phyloP scores from a whole-genome alignment of 2,888 invertebrate species.

The Leptinotarsa juncta region DNA sequence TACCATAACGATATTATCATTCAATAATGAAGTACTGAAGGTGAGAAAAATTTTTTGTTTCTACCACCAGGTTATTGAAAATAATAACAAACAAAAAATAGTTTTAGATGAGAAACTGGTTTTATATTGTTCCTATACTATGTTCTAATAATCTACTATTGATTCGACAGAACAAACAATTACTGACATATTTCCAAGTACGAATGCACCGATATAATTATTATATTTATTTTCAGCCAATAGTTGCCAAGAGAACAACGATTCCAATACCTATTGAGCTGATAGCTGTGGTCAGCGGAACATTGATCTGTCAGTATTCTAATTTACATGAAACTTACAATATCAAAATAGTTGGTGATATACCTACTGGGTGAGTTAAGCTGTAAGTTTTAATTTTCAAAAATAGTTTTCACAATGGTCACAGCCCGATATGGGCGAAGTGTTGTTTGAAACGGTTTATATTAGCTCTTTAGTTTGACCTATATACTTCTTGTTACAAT shows the following conservation, averaged over 20 bases:
- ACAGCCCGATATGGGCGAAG: too few species aligned
- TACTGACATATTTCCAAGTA: too few species aligned
- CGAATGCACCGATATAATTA: too few species aligned
- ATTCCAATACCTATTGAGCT: slow-evolving; percentile 83
- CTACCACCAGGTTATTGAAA: not conserved
- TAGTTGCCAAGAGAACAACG: slow-evolving; percentile 70
- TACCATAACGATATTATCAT: slow-evolving; percentile 66
- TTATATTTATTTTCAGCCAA: slow-evolving; percentile 66
- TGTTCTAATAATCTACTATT: too few species aligned
- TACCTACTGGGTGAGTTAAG: slow-evolving; percentile 74
- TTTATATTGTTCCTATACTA: too few species aligned
- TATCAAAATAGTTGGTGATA: slow-evolving; percentile 73
- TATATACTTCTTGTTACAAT: too few species aligned
- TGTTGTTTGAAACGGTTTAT: too few species aligned
- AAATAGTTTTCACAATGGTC: not conserved
- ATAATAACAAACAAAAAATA: not conserved
- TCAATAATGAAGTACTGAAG: slow-evolving; percentile 76
- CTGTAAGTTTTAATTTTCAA: not conserved
- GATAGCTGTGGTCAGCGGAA: slow-evolving; percentile 76
- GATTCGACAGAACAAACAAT: too few species aligned
- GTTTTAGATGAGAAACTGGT: too few species aligned
- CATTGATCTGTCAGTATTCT: slow-evolving; percentile 72
- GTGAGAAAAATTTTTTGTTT: slow-evolving; percentile 59
- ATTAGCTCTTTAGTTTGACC: too few species aligned
- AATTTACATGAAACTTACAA: slow-evolving; percentile 68